Percentiles rank a stretch among this genome's conserved stretches.
phyloP scores from a whole-genome alignment of 2,113 vertebrate genomes.

The Gymnocephalus cernua region DNA sequence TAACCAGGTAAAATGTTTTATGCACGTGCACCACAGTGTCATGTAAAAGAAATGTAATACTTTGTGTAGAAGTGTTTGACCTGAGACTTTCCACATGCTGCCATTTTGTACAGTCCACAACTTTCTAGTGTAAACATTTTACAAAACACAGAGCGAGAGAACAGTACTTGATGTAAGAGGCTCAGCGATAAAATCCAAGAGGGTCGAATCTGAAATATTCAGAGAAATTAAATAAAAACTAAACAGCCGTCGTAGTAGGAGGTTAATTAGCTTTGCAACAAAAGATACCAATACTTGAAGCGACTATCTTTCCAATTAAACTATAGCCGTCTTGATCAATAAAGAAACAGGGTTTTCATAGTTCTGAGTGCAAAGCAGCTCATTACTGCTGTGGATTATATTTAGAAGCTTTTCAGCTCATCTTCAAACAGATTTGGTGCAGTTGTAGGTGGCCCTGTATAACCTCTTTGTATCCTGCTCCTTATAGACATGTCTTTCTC shows the following conservation, averaged over 20 bases:
- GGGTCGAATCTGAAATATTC: slow-evolving; percentile 50
- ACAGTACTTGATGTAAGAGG: slow-evolving; percentile 21
- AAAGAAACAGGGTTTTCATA: slow-evolving; percentile 16
- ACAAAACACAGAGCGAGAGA: neutral
- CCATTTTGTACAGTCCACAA: neutral
- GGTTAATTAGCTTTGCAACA: slow-evolving; percentile 59
- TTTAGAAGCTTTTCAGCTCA: slow-evolving; percentile 35
- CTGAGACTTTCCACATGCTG: neutral
- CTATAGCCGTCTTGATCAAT: slow-evolving; percentile 44
- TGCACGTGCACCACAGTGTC: neutral
- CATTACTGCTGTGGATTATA: slow-evolving; percentile 28
- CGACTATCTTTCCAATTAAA: slow-evolving; percentile 49
- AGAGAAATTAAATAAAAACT: slow-evolving; percentile 38
- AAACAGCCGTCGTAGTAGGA: slow-evolving; percentile 32
- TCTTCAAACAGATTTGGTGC: neutral
- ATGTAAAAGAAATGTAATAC: neutral
- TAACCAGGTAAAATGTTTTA: neutral
- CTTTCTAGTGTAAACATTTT: neutral
- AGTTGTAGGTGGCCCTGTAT: neutral
- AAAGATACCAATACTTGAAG: slow-evolving; percentile 21
- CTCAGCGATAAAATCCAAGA: slow-evolving; percentile 22
- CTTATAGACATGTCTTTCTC: neutral
- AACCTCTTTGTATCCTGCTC: slow-evolving; percentile 15
- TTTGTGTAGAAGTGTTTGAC: neutral
- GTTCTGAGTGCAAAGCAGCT: slow-evolving; percentile 10